phyloP scores from a whole-genome alignment of 37 sponge, comb jelly and placozoan species.

The Corticium candelabrum region DNA sequence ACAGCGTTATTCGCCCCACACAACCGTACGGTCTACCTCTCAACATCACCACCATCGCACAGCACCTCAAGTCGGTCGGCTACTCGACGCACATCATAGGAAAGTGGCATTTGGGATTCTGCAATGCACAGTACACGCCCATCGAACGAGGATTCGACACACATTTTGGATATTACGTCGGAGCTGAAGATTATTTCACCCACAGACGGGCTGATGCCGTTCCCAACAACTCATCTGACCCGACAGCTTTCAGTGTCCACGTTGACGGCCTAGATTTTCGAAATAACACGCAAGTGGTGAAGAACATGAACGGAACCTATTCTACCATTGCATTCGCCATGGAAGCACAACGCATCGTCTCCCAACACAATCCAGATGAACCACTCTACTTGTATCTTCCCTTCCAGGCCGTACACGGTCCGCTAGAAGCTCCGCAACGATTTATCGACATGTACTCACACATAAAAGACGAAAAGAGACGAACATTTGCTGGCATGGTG shows the following conservation, averaged over 20 bases:
- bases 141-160: slow-evolving; percentile 40
- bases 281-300: neutral
- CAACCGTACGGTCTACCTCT: slow-evolving; percentile 21
- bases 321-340: neutral
- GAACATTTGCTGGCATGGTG: slow-evolving; percentile 20
- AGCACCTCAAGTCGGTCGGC: slow-evolving; percentile 22
- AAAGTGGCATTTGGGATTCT: slow-evolving; percentile 46
- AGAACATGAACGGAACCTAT: neutral
- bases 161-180: slow-evolving; percentile 26
- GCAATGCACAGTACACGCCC: slow-evolving; percentile 27
- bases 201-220: slow-evolving; percentile 9
- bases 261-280: neutral
- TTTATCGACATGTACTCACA: slow-evolving; percentile 12
- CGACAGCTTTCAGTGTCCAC: too few species aligned
- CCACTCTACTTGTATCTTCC: slow-evolving; percentile 48
- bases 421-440: slow-evolving; percentile 16
- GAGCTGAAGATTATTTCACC: slow-evolving; percentile 36
- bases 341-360: neutral
- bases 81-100: slow-evolving; percentile 9
- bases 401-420: slow-evolving; percentile 26
- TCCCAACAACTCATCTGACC: neutral
- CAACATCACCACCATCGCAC: slow-evolving; percentile 34
- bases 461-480: slow-evolving; percentile 8
- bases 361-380: slow-evolving; percentile 17
- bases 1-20: neutral